Evolutionary conservation across 2,888 invertebrate genomes (phyloP), one percentile per base, ranked within the genome.

Genomic region (Scaptomyza flava): DNA sequence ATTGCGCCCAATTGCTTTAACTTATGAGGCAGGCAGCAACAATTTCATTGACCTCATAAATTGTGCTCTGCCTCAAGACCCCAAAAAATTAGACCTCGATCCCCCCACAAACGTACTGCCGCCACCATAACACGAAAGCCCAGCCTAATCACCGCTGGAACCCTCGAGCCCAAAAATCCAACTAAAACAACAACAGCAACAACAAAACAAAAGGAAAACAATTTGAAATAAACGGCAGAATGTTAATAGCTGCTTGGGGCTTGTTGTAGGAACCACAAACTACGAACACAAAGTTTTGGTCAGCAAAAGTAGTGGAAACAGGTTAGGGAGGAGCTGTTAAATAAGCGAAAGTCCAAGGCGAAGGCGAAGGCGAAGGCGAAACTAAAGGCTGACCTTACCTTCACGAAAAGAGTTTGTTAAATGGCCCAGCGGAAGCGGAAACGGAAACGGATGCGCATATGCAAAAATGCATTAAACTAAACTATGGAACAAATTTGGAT

Each of bases 21-120:
- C 54, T 45, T 60, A 54, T 65, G 58, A 27, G 74, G 60, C 50
- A 45, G 54, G 77, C 67, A 48, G 75, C 69, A 68, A 75, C 70
- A 76, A 83, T 87, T 81, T 83, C 82, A 83, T 83, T 83, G 87
- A 83, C 87, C 82, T 87, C 82, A 87, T 83, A 83, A 83, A 87
- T 87, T 75, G 65, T 67, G 67, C 61, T 60, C 60, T 51, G 41
- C 47, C 42, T 71, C 66, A 68, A 63, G 31, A 48, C 34, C 45
- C 23, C 11, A 11, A 31, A 47, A 47, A 47, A 17, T 6, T 23
- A 31, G 8, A 46, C 11, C 48, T 31, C 43, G 7, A 20, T 27
- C 31, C 31, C 31, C 14, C 45, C 2, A 11, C n/a, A 67, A 60
- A 43, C 17, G 57, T 42, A 27, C 52, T 38, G 52, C 66, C 72